A percentile compares a stretch with the other conserved stretches of the same genome.
These are phyloP conservation scores for Cladorhizidae sp. DNA, from an alignment of 37 sponge, comb jelly and placozoan genomes.

Conservation along the genomic window DNA sequence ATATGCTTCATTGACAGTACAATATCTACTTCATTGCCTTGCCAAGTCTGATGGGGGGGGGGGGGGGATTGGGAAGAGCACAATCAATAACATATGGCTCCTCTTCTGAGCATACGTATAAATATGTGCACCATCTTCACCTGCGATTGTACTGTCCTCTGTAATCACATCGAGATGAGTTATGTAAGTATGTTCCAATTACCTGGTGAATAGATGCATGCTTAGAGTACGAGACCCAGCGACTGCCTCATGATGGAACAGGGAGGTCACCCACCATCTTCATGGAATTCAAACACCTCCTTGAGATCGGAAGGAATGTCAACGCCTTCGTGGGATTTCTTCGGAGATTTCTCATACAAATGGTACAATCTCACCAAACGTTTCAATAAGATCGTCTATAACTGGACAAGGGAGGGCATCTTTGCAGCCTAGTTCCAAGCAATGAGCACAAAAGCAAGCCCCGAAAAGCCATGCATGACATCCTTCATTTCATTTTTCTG, in stretches of 20 bases:
- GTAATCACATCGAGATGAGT: too few species aligned
- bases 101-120: too few species aligned
- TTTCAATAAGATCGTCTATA: slow-evolving; percentile 46
- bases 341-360: slow-evolving; percentile 55
- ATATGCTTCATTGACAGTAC: too few species aligned
- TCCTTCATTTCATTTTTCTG: slow-evolving; percentile 57
- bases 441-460: slow-evolving; percentile 66
- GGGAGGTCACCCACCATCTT: slow-evolving; percentile 46
- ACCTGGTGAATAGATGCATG: too few species aligned
- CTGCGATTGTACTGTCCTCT: too few species aligned
- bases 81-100: too few species aligned
- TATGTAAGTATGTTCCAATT: too few species aligned
- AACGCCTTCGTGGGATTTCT: slow-evolving; percentile 42
- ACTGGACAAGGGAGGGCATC: slow-evolving; percentile 56
- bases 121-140: too few species aligned
- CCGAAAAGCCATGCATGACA: slow-evolving; percentile 58
- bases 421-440: slow-evolving; percentile 60
- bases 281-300: slow-evolving; percentile 46
- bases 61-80: too few species aligned
- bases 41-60: too few species aligned
- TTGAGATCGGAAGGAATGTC: slow-evolving; percentile 42
- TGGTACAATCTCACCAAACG: slow-evolving; percentile 55
- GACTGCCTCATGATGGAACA: slow-evolving; percentile 43
- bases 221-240: slow-evolving; percentile 68
- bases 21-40: too few species aligned